Evolutionary conservation across 37 sponge, comb jelly and placozoan genomes (phyloP).

Genomic region (Cliona cf. orientalis): DNA sequence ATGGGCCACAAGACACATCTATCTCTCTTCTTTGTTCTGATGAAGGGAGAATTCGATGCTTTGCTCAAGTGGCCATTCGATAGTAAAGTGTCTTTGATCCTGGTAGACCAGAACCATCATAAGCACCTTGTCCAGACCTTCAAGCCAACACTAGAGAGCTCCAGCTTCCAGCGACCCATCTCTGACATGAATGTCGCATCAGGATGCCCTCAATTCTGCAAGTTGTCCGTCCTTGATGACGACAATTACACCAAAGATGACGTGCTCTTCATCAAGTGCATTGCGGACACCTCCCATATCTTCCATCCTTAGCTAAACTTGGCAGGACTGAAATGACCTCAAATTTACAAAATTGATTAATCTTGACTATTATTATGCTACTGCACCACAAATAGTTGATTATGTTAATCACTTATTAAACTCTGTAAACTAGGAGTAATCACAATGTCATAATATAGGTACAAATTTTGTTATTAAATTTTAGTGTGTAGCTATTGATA

Average conservation of each 20-base stretch:
- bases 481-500: no score
- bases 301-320: slow-evolving; percentile 53
- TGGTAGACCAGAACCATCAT: slow-evolving; percentile 72
- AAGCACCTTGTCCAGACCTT: slow-evolving; percentile 82
- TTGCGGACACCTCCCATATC: slow-evolving; percentile 66
- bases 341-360: neutral
- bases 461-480: no score
- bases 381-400: no score
- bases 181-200: slow-evolving; percentile 89
- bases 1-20: slow-evolving; percentile 75
- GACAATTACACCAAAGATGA: slow-evolving; percentile 70
- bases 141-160: slow-evolving; percentile 66
- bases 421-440: no score
- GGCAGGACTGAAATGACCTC: no score
- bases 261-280: slow-evolving; percentile 69
- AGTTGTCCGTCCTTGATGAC: slow-evolving; percentile 57
- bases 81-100: slow-evolving; percentile 77
- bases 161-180: slow-evolving; percentile 58
- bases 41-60: slow-evolving; percentile 89
- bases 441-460: no score
- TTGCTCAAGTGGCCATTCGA: slow-evolving; percentile 89
- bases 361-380: no score
- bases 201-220: slow-evolving; percentile 75
- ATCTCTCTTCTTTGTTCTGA: slow-evolving; percentile 86
- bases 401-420: no score